Evolutionary conservation across 2,888 invertebrate genomes (phyloP).

Genomic region (Eupelmus urozonus): DNA sequence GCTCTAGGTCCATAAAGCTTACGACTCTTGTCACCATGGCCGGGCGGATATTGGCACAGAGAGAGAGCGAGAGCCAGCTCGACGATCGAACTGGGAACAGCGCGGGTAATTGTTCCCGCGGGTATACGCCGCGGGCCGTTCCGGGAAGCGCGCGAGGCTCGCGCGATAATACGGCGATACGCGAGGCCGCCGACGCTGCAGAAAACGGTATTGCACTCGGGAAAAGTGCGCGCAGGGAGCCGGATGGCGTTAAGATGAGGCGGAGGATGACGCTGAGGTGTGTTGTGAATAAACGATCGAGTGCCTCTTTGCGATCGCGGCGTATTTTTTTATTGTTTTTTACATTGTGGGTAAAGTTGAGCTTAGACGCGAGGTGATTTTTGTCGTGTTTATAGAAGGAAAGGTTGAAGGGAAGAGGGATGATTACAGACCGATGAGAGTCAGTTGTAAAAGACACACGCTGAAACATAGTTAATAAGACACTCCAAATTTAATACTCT

Average conservation of each 20-base stretch:
- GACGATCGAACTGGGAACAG: constrained; percentile 29
- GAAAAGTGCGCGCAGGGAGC: constrained; percentile 27
- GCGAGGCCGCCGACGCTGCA: constrained; percentile 8
- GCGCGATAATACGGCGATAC: constrained; percentile 23
- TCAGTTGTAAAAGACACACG: no score
- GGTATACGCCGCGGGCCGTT: constrained; percentile 19
- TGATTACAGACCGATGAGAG: no score
- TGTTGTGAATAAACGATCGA: background rate
- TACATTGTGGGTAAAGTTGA: no score
- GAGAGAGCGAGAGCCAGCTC: background rate
- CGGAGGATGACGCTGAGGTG: background rate
- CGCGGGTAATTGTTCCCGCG: constrained; percentile 42
- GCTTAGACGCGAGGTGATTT: no score
- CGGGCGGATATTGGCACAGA: constrained; percentile 24
- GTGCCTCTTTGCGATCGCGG: background rate
- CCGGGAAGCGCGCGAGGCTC: background rate
- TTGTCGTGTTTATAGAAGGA: no score
- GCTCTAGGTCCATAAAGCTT: constrained; percentile 37
- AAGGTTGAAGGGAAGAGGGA: no score
- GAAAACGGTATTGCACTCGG: constrained; percentile 32
- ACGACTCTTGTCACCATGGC: constrained; percentile 17
- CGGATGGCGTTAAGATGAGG: background rate
- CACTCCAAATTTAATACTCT: no score
- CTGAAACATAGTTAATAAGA: no score
- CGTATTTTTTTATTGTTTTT: background rate